Percentiles rank a stretch among this genome's conserved stretches.
Evolutionary conservation across 2,797 vertebrate species (phyloP).

Genomic region (Melanotaenia boesemani): DNA sequence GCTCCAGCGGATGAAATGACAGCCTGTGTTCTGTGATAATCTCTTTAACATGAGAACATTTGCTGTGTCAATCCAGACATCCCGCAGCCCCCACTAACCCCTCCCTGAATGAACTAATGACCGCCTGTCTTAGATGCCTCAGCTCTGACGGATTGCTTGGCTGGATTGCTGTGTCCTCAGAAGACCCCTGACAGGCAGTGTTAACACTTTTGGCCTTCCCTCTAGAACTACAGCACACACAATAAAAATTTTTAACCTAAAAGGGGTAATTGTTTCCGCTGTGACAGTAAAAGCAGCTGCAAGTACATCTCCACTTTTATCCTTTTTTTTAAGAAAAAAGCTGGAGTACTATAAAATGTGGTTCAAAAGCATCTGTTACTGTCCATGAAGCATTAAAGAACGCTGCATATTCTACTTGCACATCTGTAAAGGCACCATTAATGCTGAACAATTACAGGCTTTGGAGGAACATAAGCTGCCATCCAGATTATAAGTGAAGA

Average conservation of each 20-base stretch:
- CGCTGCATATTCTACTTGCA: background rate
- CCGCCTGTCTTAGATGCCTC: conserved; percentile 52
- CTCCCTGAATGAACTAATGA: conserved; percentile 28
- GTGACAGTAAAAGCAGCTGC: background rate
- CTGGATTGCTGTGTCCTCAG: conserved; percentile 49
- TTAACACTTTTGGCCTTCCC: conserved; percentile 14
- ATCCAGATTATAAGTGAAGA: background rate
- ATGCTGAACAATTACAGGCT: background rate
- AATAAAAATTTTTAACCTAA: background rate
- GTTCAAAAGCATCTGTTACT: background rate
- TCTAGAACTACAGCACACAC: conserved; percentile 2
- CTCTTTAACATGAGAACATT: conserved; percentile 54
- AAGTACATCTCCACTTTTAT: too few relatives aligned
- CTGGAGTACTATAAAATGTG: background rate
- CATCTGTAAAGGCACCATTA: background rate
- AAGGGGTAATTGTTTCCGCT: background rate
- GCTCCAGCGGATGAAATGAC: conserved; percentile 20
- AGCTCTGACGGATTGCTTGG: conserved; percentile 52
- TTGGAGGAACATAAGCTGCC: background rate
- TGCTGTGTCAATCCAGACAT: conserved; percentile 35
- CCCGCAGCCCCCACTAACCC: background rate
- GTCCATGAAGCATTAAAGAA: background rate
- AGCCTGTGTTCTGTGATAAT: conserved; percentile 35
- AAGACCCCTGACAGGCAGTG: conserved; percentile 47
- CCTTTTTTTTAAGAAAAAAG: background rate